These are phyloP conservation scores for Ormyrus nitidulus DNA, from an alignment of 2,888 invertebrate species.

Conservation along the genomic window DNA sequence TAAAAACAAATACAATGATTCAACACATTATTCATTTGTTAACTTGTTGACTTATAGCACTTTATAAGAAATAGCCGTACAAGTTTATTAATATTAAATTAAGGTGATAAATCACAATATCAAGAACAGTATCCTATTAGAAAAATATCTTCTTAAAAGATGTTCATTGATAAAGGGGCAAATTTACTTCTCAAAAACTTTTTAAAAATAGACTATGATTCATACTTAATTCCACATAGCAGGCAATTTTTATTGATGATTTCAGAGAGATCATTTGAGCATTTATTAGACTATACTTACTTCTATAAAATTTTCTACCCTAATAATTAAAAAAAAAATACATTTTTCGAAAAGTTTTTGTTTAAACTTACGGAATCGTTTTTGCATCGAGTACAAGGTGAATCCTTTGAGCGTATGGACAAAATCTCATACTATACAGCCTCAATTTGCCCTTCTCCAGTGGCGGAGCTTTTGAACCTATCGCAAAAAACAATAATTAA, in stretches of 20 bases:
- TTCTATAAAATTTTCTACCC: background rate
- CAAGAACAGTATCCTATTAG: no score
- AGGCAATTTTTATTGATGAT: conserved; percentile 33
- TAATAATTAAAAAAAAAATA: background rate
- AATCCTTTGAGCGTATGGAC: conserved; percentile 76
- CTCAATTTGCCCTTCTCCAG: conserved; percentile 66
- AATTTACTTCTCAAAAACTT: background rate
- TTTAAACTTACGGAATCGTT: conserved; percentile 67
- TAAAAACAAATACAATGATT: no score
- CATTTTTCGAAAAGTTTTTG: background rate
- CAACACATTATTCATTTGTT: no score
- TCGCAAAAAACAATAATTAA: background rate
- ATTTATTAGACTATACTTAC: background rate
- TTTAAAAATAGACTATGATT: conserved; percentile 43
- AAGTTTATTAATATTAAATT: no score
- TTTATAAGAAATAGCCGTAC: no score
- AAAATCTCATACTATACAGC: conserved; percentile 77
- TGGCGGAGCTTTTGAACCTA: conserved; percentile 66
- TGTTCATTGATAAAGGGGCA: no score
- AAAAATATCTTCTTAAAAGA: no score
- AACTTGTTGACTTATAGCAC: no score
- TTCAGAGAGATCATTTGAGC: conserved; percentile 8
- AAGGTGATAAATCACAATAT: no score
- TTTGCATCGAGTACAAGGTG: conserved; percentile 74
- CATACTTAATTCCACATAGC: conserved; percentile 10